These are phyloP conservation scores for Steinernema khuongi DNA, from an alignment of 1,140 invertebrate genomes.

Conservation along the genomic window DNA sequence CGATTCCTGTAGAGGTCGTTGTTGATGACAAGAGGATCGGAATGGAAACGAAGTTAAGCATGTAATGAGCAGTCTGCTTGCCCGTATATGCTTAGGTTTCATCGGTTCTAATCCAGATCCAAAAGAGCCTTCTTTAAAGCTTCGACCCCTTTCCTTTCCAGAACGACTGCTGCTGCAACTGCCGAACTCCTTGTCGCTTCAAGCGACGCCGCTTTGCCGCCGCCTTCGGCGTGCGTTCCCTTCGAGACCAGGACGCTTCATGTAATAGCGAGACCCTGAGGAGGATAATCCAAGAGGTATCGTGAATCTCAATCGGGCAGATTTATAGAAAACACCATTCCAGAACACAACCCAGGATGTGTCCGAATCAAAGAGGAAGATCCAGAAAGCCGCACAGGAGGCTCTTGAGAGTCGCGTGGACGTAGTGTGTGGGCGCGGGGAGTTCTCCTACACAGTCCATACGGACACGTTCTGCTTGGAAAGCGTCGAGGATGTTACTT, in stretches of 20 bases:
- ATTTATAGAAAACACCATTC: not conserved
- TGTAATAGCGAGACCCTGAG: conserved; percentile 33
- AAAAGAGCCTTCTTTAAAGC: no score
- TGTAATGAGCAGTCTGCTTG: no score
- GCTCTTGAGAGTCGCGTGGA: conserved; percentile 30
- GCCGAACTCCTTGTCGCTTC: conserved; percentile 32
- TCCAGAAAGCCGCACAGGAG: conserved; percentile 26
- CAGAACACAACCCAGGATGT: conserved; percentile 28
- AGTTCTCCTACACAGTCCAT: conserved; percentile 43
- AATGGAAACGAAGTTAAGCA: no score
- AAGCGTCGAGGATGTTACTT: conserved; percentile 32
- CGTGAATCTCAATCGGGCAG: not conserved
- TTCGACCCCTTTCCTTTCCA: no score
- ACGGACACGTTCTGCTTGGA: conserved; percentile 43
- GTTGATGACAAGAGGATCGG: no score
- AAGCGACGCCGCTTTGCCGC: conserved; percentile 20
- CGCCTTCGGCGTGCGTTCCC: not conserved
- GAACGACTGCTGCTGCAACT: conserved; percentile 48
- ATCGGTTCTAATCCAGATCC: no score
- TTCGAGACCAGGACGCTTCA: conserved; percentile 24
- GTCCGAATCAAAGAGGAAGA: conserved; percentile 29
- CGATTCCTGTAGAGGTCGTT: no score
- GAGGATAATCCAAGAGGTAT: conserved; percentile 33
- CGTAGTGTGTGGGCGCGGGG: conserved; percentile 44
- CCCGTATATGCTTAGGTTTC: no score